Evolutionary conservation across 2,113 vertebrate species (phyloP), one percentile per base, ranked within the genome.

Genomic region (Equus przewalskii): DNA sequence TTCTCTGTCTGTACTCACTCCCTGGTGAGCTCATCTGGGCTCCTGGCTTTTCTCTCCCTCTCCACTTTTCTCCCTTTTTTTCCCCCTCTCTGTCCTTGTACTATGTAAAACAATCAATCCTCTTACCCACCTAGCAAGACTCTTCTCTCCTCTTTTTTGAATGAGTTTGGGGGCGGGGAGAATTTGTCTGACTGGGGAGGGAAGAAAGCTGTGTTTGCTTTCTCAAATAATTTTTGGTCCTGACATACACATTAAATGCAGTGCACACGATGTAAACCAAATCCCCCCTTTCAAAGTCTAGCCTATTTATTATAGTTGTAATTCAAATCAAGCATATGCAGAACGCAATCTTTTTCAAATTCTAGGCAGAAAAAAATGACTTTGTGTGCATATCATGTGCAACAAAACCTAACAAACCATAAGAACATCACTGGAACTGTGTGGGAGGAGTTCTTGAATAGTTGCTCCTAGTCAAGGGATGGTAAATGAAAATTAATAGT

Each of bases 291-390:
- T 91, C 91, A 24, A 86, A 93, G 64, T 79, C 91, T 93, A 86
- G 51, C n/a, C 76, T 85, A n/a, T 65, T 91, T 86, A 79, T 64
- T 80, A 88, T 18, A 86, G 51, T 96, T 46, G 80, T 81, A 86
- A 91, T 91, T 97, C 94, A 98, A 94, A 69, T 49, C 82, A 91
- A 89, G 60, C 60, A 93, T 70, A 93, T 49, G 82, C 62, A 91
- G 91, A 86, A 75, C 81, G 89, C 51, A 91, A 49, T 89, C 72
- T 36, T 95, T 96, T 92, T 91, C 72, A 93, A 96, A 94, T 92
- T 75, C 69, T 64, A 93, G 85, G 94, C 73, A 72, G 13, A 70
- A 79, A 94, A 80, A 64, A 90, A 75, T 41, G 67, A 19, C n/a
- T 97, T 91, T 95, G 49, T 83, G 90, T 62, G 86, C 92, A 60